A percentile compares a stretch with the other conserved stretches of the same genome.
Conservation (phyloP, 2,888 invertebrate genomes). For the Hemaris fuciformis region DNA sequence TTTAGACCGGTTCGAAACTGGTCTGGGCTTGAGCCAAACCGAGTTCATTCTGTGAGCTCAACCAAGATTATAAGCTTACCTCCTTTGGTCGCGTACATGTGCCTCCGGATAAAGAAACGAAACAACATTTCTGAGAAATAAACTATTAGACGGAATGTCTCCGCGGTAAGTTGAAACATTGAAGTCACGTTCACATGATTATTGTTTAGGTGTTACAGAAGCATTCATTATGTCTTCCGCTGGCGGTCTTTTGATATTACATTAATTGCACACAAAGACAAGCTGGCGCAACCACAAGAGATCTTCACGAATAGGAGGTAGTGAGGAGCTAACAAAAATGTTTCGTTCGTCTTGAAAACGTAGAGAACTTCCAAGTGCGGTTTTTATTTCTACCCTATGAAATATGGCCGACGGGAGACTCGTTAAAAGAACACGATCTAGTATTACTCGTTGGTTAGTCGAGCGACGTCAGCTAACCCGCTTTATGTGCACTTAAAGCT, state of each 20-base stretch:
- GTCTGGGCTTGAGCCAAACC: slow-evolving; percentile 73
- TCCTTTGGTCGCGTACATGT: slow-evolving; percentile 24
- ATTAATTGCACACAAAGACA: neutral
- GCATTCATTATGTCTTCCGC: neutral
- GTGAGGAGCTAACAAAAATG: slow-evolving; percentile 31
- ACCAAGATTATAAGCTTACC: slow-evolving; percentile 70
- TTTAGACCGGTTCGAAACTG: slow-evolving; percentile 52
- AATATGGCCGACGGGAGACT: slow-evolving; percentile 62
- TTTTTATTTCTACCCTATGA: slow-evolving; percentile 65
- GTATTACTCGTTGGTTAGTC: slow-evolving; percentile 61
- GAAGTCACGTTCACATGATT: neutral
- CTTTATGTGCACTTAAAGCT: slow-evolving; percentile 75
- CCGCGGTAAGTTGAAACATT: neutral
- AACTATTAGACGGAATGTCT: neutral
- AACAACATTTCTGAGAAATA: neutral
- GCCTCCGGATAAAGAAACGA: neutral
- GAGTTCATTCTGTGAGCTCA: slow-evolving; percentile 61
- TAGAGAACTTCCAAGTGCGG: slow-evolving; percentile 45
- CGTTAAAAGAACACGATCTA: slow-evolving; percentile 72
- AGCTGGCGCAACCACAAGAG: neutral
- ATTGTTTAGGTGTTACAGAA: neutral
- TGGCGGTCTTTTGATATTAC: neutral
- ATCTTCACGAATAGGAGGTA: slow-evolving; percentile 1
- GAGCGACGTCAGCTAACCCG: slow-evolving; percentile 58
- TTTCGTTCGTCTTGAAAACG: slow-evolving; percentile 34